Conservation (phyloP, 2,888 invertebrate genomes). For the Andrena marginata region DNA sequence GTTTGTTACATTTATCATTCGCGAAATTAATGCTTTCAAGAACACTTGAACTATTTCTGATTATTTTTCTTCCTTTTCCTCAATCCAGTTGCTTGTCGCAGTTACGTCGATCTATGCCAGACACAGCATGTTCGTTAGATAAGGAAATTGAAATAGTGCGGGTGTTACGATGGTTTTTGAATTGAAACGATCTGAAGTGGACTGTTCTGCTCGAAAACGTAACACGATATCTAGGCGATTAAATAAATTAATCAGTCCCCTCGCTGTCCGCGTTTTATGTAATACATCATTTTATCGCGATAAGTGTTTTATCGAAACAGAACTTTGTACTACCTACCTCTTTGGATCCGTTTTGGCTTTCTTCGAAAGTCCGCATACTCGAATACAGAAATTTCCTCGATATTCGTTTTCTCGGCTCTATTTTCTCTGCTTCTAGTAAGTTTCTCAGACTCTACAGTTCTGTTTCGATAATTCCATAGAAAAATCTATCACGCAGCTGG, state of each 20-base stretch:
- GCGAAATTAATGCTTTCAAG: no score
- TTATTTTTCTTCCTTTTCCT: no score
- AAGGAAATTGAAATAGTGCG: constrained; percentile 6
- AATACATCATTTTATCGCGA: constrained; percentile 34
- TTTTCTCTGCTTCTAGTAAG: not conserved
- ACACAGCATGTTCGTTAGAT: not conserved
- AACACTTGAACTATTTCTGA: no score
- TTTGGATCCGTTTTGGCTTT: constrained; percentile 16
- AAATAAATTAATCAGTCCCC: constrained; percentile 49
- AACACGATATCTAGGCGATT: constrained; percentile 31
- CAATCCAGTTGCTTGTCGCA: no score
- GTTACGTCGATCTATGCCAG: not conserved
- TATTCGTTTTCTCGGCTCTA: not conserved
- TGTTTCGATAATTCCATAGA: not conserved
- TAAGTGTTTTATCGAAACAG: constrained; percentile 44
- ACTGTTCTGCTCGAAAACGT: constrained; percentile 26
- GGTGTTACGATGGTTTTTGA: not conserved
- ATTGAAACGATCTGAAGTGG: not conserved
- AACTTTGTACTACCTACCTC: constrained; percentile 31
- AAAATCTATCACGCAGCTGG: no score
- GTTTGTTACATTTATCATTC: no score
- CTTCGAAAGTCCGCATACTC: not conserved
- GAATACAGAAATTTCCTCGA: not conserved
- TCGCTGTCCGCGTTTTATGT: constrained; percentile 32
- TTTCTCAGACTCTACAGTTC: not conserved